Evolutionary conservation across 2,888 invertebrate genomes (phyloP), one percentile per base, ranked within the genome.

Genomic region (Ichneumon xanthorius): DNA sequence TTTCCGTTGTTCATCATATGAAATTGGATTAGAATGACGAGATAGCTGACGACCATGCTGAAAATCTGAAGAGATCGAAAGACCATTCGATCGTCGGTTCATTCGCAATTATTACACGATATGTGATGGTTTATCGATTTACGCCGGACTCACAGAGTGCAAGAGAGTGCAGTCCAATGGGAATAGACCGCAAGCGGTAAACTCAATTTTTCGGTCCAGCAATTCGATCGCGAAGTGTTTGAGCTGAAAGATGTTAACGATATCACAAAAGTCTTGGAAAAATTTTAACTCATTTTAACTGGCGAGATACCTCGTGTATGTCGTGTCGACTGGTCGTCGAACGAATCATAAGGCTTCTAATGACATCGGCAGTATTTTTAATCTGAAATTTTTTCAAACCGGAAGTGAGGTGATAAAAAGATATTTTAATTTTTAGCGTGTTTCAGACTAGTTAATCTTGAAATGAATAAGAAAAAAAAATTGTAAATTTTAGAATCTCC

Each of bases 131-230:
- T 40, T 9, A 40, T 40, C 30, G 26, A 61, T 58, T 4, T 11
- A 55, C 11, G 14, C 1, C 7, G 9, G 26, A 87, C 90, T 48
- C 48, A 48, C 48, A 0, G 90, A 90, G 67, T 90, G 90, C 16
- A 92, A 82, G 6, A 92, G 76, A 79, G 80, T 90, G 16, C 89
- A 89, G 80, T 92, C 90, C 22, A 92, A 86, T 2, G 80, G 71
- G 37, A 92, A 91, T 63, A 90, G 88, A 65, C 90, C 91, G 33
- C 87, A 89, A 9, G 90, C 92, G 55, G 91, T 89, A 61, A 93
- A 92, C 33, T 84, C 81, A 55, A 92, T 83, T 37, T 86, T 86
- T 48, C 88, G 86, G 72, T 88, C 89, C 7, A 89, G 79, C n/a
- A 92, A 86, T 71, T 92, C 89, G 68, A 90, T 88, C 6, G 89